Conservation (phyloP, 1,140 invertebrate species). For the Hyphantria cunea region DNA sequence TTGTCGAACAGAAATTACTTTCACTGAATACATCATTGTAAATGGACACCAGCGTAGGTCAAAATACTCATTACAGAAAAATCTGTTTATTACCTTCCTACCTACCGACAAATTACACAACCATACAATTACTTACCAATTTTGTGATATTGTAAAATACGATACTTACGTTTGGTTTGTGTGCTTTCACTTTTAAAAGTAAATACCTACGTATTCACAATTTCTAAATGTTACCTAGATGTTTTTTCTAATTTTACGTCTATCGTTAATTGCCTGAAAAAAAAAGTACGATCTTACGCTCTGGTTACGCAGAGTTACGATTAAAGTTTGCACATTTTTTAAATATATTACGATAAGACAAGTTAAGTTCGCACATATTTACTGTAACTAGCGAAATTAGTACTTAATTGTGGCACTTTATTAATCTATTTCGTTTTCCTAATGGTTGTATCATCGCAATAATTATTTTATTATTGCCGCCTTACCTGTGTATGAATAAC, state of each 20-base stretch:
- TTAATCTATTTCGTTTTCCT: constrained; percentile 4
- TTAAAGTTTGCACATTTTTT: background rate
- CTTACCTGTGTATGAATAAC: constrained; percentile 75
- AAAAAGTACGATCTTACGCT: constrained; percentile 9
- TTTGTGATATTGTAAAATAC: constrained; percentile 14
- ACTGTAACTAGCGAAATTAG: background rate
- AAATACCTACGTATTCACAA: constrained; percentile 29
- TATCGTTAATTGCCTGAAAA: constrained; percentile 12
- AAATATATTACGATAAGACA: background rate
- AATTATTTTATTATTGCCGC: constrained; percentile 30
- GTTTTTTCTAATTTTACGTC: constrained; percentile 12
- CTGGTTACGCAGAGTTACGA: constrained; percentile 8
- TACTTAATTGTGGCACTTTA: background rate
- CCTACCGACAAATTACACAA: background rate
- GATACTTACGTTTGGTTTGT: constrained; percentile 13
- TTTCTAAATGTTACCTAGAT: constrained; percentile 25
- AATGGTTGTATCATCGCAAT: constrained; percentile 25
- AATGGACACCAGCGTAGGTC: background rate
- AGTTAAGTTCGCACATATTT: background rate
- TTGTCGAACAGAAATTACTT: background rate
- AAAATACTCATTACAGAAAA: background rate
- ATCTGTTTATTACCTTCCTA: background rate
- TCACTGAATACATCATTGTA: background rate
- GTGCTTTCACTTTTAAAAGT: constrained; percentile 29
- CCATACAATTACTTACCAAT: constrained; percentile 14